phyloP scores from a whole-genome alignment of 2,888 invertebrate species.

The Zhengitettix transpicula region DNA sequence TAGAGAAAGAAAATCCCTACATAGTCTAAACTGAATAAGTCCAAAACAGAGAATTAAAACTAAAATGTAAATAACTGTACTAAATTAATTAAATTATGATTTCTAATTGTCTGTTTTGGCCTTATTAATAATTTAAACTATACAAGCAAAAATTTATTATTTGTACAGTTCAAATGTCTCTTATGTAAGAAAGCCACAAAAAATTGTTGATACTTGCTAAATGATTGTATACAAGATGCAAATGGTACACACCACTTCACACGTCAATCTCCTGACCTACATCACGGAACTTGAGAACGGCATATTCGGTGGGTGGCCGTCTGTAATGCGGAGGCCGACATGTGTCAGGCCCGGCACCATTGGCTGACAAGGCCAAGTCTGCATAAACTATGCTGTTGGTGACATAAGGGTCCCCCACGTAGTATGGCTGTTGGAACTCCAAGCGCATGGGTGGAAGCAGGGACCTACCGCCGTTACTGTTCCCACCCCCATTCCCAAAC shows the following conservation, averaged over 20 bases:
- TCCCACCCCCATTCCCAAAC: slow-evolving; percentile 9
- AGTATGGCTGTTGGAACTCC: slow-evolving; percentile 13
- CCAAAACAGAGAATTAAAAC: no score
- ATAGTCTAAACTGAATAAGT: no score
- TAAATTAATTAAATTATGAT: no score
- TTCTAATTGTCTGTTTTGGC: no score
- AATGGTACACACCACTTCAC: background rate
- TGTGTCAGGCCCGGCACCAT: slow-evolving; percentile 8
- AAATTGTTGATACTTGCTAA: no score
- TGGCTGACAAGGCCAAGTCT: slow-evolving; percentile 10
- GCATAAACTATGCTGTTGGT: slow-evolving; percentile 11
- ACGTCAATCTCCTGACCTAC: slow-evolving; percentile 45
- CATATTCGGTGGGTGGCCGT: slow-evolving; percentile 32
- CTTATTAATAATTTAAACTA: no score
- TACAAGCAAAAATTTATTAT: no score
- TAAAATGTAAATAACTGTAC: no score
- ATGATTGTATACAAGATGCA: no score
- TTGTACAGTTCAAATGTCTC: no score
- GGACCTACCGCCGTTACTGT: slow-evolving; percentile 14
- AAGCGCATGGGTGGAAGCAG: slow-evolving; percentile 9
- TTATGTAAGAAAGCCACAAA: no score
- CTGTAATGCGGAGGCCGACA: slow-evolving; percentile 10
- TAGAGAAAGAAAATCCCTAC: no score
- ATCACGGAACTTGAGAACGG: slow-evolving; percentile 48
- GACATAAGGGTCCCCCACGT: slow-evolving; percentile 4